Base-by-base conservation (phyloP, 2,888 invertebrate genomes). In the Noctua comes region DNA sequence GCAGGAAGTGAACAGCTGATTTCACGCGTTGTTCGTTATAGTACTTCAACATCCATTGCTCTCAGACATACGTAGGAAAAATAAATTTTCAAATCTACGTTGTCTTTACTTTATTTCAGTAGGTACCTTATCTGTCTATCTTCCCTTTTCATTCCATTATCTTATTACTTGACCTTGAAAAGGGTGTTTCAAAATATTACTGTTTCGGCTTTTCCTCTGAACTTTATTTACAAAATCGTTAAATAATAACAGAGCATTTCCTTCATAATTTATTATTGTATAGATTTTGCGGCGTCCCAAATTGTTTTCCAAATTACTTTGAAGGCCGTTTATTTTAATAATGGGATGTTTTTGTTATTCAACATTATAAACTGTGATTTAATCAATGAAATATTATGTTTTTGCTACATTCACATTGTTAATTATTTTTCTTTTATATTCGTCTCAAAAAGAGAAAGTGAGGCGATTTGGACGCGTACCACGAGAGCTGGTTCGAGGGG, bases 241-340 rank as follows among this genome's bases (percentile, higher is more conserved):
- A 62, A 72, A 62, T 76, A 69, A 72, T 36, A 82, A 66, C 54
- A 18, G 27, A 81, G 31, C n/a, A 68, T 65, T 66, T 62, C n/a
- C 31, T 72, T 36, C 27, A 59, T 46, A 65, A 85, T 69, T 73
- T 73, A 62, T 70, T 57, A 65, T 68, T 68, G 54, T 59, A 66
- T 54, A 70, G 31, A 10, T 73, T 83, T 76, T 70, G 54, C 3
- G 76, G 65, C 40, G 24, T n/a, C 31, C 76, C 46, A 69, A 72
- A 85, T 81, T 82, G 68, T 73, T 72, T 59, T 65, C 40, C n/a
- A 24, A 69, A 66, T 54, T 59, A 83, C 66, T 83, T 83, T 59
- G 57, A 70, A 70, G 31, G 46, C 16, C 31, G 51, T 65, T 68
- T 43, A 36, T 51, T 43, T 27, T 62, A 77, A 70, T 54, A 36